Base-by-base conservation (phyloP, 2,113 vertebrate species). In the Tetrao urogallus region DNA sequence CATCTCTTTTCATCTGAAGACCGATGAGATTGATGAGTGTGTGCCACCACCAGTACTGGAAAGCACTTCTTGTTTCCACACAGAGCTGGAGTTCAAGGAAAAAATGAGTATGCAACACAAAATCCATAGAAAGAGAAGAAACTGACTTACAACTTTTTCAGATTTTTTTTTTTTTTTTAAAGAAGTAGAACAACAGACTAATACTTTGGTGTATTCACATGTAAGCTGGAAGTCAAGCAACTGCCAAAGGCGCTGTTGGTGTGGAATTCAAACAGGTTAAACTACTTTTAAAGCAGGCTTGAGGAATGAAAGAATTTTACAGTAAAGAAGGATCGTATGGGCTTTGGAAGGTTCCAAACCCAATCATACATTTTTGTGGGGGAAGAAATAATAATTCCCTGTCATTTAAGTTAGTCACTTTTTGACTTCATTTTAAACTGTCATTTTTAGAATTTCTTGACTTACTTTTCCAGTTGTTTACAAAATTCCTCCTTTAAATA, bases 401-500 rank as follows among this genome's bases (percentile, higher is more conserved):
- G 77, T 82, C 60, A 60, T 57, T 56, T 82, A 25, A 3, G 16
- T 82, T 19, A 40, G 28, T 21, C 34, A 19, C 15, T 47, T 95
- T 75, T 92, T 73, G 32, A 88, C 38, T 83, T 67, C 1, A 70
- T 48, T 90, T 52, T 21, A 65, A 86, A 91, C 13, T 56, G 82
- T 74, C 82, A 57, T 93, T 93, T 96, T 93, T 93, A 70, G 50
- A 81, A 90, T 92, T 71, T 56, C 34, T 67, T 91, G 42, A 86
- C 60, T 89, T 83, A 66, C 94, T 94, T 95, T 70, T 57, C 63
- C 48, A 93, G 58, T 36, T 90, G 65, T 89, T 96, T 92, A 78
- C 57, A 82, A 92, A 92, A 86, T 91, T 93, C 27, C 38, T 30
- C 6, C 8, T 73, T 93, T 83, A 82, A 91, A 94, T 56, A 30